These are phyloP conservation scores for Redunca redunca DNA, from an alignment of 2,113 vertebrate genomes.

Conservation along the genomic window DNA sequence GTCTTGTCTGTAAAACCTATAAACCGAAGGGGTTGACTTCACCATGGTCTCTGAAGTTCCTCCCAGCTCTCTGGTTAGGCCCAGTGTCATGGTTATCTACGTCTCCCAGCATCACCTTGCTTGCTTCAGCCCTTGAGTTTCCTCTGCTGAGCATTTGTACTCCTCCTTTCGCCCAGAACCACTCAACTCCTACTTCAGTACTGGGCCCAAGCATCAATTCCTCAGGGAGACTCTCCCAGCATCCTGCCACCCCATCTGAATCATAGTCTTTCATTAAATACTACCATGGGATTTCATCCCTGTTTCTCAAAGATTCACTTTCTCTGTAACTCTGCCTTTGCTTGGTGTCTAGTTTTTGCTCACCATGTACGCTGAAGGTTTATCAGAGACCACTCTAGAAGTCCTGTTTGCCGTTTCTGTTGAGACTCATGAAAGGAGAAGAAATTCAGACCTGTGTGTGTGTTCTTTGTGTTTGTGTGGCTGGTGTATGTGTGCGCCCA, in stretches of 20 bases:
- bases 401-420: background rate
- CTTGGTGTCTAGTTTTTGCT: background rate
- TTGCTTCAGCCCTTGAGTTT: constrained; percentile 6
- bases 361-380: background rate
- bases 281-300: background rate
- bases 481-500: background rate
- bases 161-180: constrained; percentile 55
- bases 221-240: constrained; percentile 7
- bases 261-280: background rate
- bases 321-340: background rate
- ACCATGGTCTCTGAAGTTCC: background rate
- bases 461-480: background rate
- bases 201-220: background rate
- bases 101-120: constrained; percentile 40
- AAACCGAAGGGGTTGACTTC: background rate
- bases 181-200: constrained; percentile 18
- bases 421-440: background rate
- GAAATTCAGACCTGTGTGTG: background rate
- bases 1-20: constrained; percentile 16
- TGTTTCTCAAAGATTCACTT: background rate
- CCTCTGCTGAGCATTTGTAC: constrained; percentile 27
- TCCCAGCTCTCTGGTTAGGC: background rate
- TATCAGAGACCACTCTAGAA: background rate
- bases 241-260: background rate
- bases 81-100: background rate